Percentiles rank a stretch among this genome's conserved stretches.
Evolutionary conservation across 2,888 invertebrate genomes (phyloP).

Genomic region (Acanthosoma haemorrhoidale): DNA sequence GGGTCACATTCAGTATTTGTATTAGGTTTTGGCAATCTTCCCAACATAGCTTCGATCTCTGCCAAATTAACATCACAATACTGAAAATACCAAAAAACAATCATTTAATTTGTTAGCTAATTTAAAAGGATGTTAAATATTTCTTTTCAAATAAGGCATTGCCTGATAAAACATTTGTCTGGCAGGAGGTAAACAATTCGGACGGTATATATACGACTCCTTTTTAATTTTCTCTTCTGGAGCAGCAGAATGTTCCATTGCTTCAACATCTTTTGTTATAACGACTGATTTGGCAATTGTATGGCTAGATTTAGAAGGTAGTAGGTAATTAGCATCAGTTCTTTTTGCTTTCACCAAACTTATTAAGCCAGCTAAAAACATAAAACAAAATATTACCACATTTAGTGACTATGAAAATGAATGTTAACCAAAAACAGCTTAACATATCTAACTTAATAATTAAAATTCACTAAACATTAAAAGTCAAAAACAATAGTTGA

Average conservation of each 20-base stretch:
- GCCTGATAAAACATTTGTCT: constrained; percentile 88
- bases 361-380: constrained; percentile 51
- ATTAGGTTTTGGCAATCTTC: constrained; percentile 57
- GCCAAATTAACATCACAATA: constrained; percentile 73
- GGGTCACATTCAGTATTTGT: constrained; percentile 61
- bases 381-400: no score
- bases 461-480: no score
- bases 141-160: constrained; percentile 30
- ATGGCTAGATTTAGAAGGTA: constrained; percentile 47
- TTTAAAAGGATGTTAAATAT: not conserved
- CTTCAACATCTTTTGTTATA: constrained; percentile 40
- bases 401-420: not conserved
- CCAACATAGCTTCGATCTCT: constrained; percentile 71
- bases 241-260: constrained; percentile 40
- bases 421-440: not conserved
- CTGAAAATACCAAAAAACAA: constrained; percentile 48
- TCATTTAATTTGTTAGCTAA: no score
- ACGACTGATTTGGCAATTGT: constrained; percentile 41
- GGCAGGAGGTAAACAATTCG: constrained; percentile 70
- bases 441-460: no score
- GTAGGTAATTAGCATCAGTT: constrained; percentile 48
- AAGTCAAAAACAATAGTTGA: no score
- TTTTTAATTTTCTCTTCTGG: constrained; percentile 47
- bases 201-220: constrained; percentile 57
- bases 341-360: constrained; percentile 52